Conservation (phyloP, 2,113 vertebrate species). For the Ceyx margarethae region DNA sequence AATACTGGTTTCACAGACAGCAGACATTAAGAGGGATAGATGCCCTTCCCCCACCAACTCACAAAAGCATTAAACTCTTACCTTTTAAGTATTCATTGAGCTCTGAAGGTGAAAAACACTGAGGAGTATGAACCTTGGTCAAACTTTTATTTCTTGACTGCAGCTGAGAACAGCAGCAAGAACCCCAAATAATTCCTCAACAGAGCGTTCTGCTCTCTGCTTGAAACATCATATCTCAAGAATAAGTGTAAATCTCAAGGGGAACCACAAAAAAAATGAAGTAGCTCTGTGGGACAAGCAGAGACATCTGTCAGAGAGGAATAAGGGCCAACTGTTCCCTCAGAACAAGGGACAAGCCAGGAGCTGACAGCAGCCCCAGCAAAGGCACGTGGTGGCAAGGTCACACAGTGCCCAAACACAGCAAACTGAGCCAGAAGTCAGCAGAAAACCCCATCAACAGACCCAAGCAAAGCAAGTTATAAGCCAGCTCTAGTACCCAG, state of each 20-base stretch:
- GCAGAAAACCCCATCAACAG: neutral
- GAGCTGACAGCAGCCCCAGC: neutral
- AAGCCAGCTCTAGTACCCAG: neutral
- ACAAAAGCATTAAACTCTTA: neutral
- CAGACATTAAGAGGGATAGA: neutral
- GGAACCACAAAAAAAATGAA: neutral
- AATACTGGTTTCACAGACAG: neutral
- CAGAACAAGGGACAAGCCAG: neutral
- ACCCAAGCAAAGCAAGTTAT: neutral
- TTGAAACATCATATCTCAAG: neutral
- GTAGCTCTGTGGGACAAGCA: neutral
- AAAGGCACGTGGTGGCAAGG: fast-evolving
- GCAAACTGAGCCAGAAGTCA: neutral
- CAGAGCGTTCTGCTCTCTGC: neutral
- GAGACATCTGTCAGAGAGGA: neutral
- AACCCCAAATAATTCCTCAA: neutral
- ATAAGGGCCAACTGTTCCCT: neutral
- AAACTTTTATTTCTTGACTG: neutral
- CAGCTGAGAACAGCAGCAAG: neutral
- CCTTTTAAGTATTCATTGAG: neutral
- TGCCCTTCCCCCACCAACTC: neutral
- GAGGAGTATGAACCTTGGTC: neutral
- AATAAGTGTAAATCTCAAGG: neutral
- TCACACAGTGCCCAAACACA: no score
- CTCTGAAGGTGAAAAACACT: neutral